Evolutionary conservation across 2,888 invertebrate genomes (phyloP).

Genomic region (Callyntrura guangdongensis): DNA sequence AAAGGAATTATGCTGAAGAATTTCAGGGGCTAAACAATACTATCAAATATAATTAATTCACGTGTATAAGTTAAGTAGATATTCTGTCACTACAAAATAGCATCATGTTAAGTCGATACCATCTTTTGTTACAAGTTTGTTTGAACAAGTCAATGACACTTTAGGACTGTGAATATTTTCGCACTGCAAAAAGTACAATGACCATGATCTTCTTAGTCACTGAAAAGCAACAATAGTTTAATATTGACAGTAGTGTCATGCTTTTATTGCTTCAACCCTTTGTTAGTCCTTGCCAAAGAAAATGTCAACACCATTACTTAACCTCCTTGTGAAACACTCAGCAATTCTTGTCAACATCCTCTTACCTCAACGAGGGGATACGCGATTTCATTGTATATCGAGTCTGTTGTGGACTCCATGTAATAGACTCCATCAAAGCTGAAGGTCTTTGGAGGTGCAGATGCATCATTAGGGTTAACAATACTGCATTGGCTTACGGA

Average conservation of each 20-base stretch:
- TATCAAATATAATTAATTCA: too few species aligned
- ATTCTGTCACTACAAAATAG: too few species aligned
- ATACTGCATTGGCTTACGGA: slow-evolving; percentile 89
- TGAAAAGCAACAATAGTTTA: too few species aligned
- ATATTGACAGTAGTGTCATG: too few species aligned
- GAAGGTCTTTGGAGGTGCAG: slow-evolving; percentile 90
- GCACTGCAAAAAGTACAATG: background rate
- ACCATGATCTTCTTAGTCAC: background rate
- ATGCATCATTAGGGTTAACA: slow-evolving; percentile 88
- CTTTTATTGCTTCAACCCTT: background rate
- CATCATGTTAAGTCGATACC: background rate
- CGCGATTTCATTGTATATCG: slow-evolving; percentile 94
- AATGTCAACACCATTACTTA: background rate
- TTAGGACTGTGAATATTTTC: background rate
- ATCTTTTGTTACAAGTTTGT: too few species aligned
- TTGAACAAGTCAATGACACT: background rate
- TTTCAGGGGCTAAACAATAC: too few species aligned
- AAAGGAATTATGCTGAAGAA: too few species aligned
- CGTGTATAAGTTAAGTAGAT: too few species aligned
- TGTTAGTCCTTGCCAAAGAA: background rate
- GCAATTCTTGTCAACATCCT: background rate
- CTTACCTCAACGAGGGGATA: slow-evolving; percentile 92
- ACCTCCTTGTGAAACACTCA: background rate
- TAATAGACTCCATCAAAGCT: slow-evolving; percentile 95
- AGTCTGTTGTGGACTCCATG: slow-evolving; percentile 92